Evolutionary conservation across 1,140 invertebrate genomes (phyloP).

Genomic region (Lanistes nyassanus): DNA sequence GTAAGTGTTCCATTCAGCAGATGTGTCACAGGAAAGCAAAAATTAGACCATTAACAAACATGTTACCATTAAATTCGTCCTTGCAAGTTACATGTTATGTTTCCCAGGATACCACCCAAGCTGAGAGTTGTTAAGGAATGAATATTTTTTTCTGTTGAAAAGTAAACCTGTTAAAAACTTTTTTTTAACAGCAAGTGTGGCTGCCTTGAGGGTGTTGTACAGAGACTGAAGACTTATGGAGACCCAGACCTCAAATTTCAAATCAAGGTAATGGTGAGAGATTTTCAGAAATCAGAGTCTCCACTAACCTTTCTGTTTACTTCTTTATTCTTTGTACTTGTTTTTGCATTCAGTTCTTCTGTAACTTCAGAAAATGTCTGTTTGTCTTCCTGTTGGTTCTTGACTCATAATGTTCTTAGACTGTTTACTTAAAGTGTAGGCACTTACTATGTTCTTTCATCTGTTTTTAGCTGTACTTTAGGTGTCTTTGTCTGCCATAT

Average conservation of each 20-base stretch:
- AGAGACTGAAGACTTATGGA: conserved; percentile 78
- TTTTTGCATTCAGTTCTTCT: conserved; percentile 3
- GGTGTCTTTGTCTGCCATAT: too few relatives aligned
- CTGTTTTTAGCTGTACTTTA: too few relatives aligned
- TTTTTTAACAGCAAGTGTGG: conserved; percentile 72
- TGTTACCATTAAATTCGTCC: conserved; percentile 4
- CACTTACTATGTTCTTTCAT: too few relatives aligned
- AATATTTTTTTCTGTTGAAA: background rate
- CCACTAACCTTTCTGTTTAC: background rate
- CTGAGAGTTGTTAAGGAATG: background rate
- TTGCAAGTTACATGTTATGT: too few relatives aligned
- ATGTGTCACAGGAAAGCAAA: too few relatives aligned
- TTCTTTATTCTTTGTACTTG: background rate
- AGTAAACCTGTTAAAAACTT: background rate
- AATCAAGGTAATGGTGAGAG: conserved; percentile 71
- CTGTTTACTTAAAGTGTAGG: too few relatives aligned
- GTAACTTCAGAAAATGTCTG: too few relatives aligned
- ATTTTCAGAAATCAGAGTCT: background rate
- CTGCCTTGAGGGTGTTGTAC: conserved; percentile 79
- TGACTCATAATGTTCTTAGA: too few relatives aligned
- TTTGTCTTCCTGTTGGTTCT: too few relatives aligned
- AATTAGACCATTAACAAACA: too few relatives aligned
- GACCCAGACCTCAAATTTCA: conserved; percentile 73
- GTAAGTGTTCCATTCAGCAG: too few relatives aligned
- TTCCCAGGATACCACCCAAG: too few relatives aligned